Conservation (phyloP, 2,113 vertebrate genomes). For the Acanthochromis polyacanthus region DNA sequence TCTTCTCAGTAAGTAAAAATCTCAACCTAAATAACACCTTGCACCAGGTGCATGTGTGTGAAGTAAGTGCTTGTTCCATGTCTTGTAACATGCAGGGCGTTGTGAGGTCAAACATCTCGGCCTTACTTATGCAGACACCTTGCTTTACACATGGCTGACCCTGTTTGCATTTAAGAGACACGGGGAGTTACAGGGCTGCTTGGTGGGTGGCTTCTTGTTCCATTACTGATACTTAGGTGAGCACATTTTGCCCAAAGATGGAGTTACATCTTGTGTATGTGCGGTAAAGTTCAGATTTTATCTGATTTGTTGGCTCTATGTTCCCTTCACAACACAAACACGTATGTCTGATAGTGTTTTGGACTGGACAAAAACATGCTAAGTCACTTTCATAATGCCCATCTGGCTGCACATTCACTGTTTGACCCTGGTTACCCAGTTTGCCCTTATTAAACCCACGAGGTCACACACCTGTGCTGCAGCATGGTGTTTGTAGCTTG, state of each 20-base stretch:
- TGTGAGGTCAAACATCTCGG: conserved; percentile 40
- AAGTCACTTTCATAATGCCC: conserved; percentile 29
- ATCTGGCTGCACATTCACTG: conserved; percentile 55
- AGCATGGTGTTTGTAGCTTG: conserved; percentile 17
- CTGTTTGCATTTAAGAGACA: conserved; percentile 53
- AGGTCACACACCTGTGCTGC: conserved; percentile 65
- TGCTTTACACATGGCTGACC: conserved; percentile 42
- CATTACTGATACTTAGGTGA: not conserved
- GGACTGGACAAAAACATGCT: conserved; percentile 4
- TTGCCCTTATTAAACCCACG: conserved; percentile 55
- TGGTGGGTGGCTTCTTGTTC: conserved; percentile 47
- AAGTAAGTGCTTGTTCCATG: conserved; percentile 42
- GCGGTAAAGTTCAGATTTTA: not conserved
- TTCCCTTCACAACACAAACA: not conserved
- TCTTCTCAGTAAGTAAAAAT: conserved; percentile 88
- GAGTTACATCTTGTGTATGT: not conserved
- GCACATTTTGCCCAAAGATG: not conserved
- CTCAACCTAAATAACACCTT: not conserved
- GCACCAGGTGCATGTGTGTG: conserved; percentile 11
- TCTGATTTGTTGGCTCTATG: not conserved
- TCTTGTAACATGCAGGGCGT: conserved; percentile 27
- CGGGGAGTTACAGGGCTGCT: conserved; percentile 27
- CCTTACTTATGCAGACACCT: conserved; percentile 26
- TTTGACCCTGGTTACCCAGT: conserved; percentile 40
- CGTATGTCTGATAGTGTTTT: conserved; percentile 3